These are phyloP conservation scores for Peromyscus maniculatus DNA, from an alignment of 2,113 vertebrate species.

Conservation along the genomic window DNA sequence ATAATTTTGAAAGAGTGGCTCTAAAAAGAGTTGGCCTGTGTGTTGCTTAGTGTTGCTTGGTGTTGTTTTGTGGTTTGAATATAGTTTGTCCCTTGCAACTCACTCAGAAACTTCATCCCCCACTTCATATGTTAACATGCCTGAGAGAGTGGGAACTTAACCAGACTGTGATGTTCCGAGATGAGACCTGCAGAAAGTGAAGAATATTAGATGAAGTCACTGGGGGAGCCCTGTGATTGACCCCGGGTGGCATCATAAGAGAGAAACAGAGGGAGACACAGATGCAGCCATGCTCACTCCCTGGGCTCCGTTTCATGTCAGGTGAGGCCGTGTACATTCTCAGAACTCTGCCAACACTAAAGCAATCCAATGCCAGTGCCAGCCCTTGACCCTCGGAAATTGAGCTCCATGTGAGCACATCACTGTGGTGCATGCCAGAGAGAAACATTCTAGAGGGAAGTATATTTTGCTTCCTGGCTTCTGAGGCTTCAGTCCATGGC, in stretches of 20 bases:
- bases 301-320: background rate
- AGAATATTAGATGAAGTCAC: too few species aligned
- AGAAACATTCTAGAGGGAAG: background rate
- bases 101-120: background rate
- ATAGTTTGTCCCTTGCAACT: background rate
- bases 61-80: background rate
- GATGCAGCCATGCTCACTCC: rapidly evolving
- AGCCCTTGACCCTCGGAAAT: background rate
- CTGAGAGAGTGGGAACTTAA: background rate
- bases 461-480: background rate
- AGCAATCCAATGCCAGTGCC: background rate
- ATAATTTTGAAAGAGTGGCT: background rate
- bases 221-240: background rate
- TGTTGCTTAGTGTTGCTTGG: background rate
- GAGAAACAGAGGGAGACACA: background rate
- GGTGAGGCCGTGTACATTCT: background rate
- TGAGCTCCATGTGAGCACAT: background rate
- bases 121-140: background rate
- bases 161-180: background rate
- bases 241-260: background rate
- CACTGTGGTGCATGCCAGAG: background rate
- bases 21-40: background rate
- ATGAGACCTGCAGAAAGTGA: background rate
- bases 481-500: background rate
- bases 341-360: background rate